Base-by-base conservation (phyloP, 2,888 invertebrate genomes). In the Coleophora deauratella region DNA sequence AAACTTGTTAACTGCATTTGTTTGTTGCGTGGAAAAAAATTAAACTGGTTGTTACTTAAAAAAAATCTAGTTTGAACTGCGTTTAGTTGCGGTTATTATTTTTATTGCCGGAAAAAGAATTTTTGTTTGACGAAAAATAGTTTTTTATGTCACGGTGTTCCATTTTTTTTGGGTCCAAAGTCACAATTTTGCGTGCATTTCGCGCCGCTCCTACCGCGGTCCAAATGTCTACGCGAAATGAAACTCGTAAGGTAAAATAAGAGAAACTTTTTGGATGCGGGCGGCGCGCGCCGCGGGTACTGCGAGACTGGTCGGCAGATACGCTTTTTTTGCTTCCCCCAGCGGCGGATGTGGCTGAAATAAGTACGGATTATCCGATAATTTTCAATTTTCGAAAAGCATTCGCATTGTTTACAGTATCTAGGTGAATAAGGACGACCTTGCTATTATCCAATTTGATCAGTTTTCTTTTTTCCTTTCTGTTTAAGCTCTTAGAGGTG, bases 171-270 rank as follows among this genome's bases (percentile, higher is more conserved):
- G 51, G 51, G 77, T 78, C 76, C 72, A 74, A 81, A 79, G 71
- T 80, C 81, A 82, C 81, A 81, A 80, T 80, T 81, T 81, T 57
- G 67, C 70, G 68, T 70, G 72, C 76, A 68, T 76, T 68, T 63
- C 73, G 74, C 77, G 75, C 70, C 71, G 70, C 67, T 62, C 68
- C 72, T 67, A 75, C 73, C 79, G 81, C 82, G 66, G 80, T 79
- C 79, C 80, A 77, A 78, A 76, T 62, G 71, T 72, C 76, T 81
- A 82, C 84, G 81, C 84, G 84, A 84, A 85, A 82, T 72, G 72
- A 84, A 85, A 84, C 80, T 76, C 84, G 84, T 82, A 84, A 84
- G 66, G 62, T 70, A 82, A 79, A 77, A 78, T 75, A 80, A 81
- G 74, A 73, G 66, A 73, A 75, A 73, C 63, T 66, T 62, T 67